Evolutionary conservation across 2,113 vertebrate species (phyloP), one percentile per base, ranked within the genome.

Genomic region (Cynoglossus semilaevis): DNA sequence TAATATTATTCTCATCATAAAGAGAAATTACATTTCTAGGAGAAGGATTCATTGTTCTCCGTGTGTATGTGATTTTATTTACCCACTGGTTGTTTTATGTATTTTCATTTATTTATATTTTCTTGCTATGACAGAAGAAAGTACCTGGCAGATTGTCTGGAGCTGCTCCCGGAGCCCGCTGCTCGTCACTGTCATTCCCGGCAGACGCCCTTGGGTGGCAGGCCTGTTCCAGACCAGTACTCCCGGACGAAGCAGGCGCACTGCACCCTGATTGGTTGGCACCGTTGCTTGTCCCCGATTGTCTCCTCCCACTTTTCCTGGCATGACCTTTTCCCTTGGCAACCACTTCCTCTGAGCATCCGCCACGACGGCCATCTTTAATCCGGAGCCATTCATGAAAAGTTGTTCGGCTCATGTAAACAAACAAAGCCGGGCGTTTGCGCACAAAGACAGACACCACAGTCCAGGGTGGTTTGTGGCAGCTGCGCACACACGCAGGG

Each of bases 281-380:
- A 48, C n/a, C 15, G 54, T 29, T 69, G 77, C 74, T 74, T 77
- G 82, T 82, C 76, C 82, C 75, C 77, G 80, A 6, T 74, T 66
- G 75, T 77, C 86, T 87, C 76, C 76, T 81, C 86, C 79, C 80
- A 77, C 67, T 84, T 86, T 89, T 88, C 84, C 83, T 86, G 82
- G 76, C 86, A 83, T 91, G 89, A 90, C 87, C 88, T 88, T 88
- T 87, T 88, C 85, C 90, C 86, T 87, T 87, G 86, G 87, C 86
- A 90, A 89, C 79, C 89, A 92, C 90, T 92, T 92, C 91, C 90
- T 91, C 87, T 75, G 77, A 82, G 87, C 84, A 80, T 88, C 85
- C 74, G 82, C 22, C 22, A 29, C 22, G 3, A 29, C 91, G 88
- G 90, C 89, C 90, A 90, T 92, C 85, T 92, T 92, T 89, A 79